phyloP scores from a whole-genome alignment of 2,888 invertebrate species.

The Julus scanicus region DNA sequence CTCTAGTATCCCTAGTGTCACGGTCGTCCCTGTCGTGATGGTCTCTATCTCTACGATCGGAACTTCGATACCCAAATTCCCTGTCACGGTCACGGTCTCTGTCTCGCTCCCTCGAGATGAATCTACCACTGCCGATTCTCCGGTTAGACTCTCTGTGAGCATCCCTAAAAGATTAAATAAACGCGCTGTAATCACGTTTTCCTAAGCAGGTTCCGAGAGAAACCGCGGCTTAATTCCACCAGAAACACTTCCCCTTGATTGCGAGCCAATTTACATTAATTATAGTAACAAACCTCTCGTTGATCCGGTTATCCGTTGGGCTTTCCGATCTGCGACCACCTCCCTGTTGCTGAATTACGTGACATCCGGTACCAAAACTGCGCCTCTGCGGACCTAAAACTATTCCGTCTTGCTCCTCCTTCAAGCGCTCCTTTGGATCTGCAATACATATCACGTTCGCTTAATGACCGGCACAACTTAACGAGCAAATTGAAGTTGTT shows the following conservation, averaged over 20 bases:
- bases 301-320: conserved; percentile 59
- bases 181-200: background rate
- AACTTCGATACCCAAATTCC: conserved; percentile 59
- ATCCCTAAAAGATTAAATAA: conserved; percentile 54
- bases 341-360: conserved; percentile 72
- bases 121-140: conserved; percentile 87
- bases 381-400: conserved; percentile 86
- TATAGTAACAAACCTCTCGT: conserved; percentile 58
- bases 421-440: conserved; percentile 74
- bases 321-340: conserved; percentile 59
- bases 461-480: background rate
- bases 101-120: conserved; percentile 76
- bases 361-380: conserved; percentile 88
- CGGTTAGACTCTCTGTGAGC: conserved; percentile 60
- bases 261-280: background rate
- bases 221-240: too few species aligned
- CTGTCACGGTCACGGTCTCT: conserved; percentile 68
- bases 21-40: conserved; percentile 61
- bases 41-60: conserved; percentile 59
- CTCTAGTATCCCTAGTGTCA: conserved; percentile 61
- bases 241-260: too few species aligned
- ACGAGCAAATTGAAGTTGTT: background rate
- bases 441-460: conserved; percentile 36
- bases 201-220: too few species aligned
- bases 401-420: conserved; percentile 85